Evolutionary conservation across 2,888 invertebrate genomes (phyloP), one percentile per base, ranked within the genome.

Genomic region (Euspilapteryx auroguttella): DNA sequence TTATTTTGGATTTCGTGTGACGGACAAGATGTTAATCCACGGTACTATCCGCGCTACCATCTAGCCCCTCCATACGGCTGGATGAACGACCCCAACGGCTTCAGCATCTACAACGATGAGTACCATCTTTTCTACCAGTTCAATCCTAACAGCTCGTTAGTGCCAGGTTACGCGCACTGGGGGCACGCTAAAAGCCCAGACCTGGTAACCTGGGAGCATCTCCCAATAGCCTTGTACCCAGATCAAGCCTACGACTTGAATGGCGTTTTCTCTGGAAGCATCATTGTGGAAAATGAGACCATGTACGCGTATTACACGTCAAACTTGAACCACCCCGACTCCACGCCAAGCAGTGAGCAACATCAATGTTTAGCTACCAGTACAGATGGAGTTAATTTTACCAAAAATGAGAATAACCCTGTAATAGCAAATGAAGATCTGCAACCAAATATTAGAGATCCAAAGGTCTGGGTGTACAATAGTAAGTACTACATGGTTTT

Each of bases 51-150:
- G 2, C 44, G 47, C 1, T 71, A 55, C 32, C 75, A 75, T 28
- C 35, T 63, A 13, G 49, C 55, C 3, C 65, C 69, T 0, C 48
- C 47, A 0, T 11, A 36, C 3, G 77, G 75, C 23, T 80, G 79
- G 79, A 71, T 78, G 53, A 80, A 79, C 38, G 79, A 79, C 30
- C 80, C 80, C 0, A 79, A 79, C 30, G 80, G 79, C 4, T 66
- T 80, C 33, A 52, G 66, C 28, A 34, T 47, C 22, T 69, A 43
- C 34, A 39, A 52, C 4, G 45, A 50, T 2, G 49, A 55, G 12
- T 79, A 66, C 34, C 79, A 80, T 35, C 39, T 78, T 3, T 79
- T 75, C 34, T 79, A 66, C 37, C 79, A 79, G 40, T 55, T 59
- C 37, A 68, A 79, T 33, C 79, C 79, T 0, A 27, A 52, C 2